These are phyloP conservation scores for Ophion slaviceki DNA, from an alignment of 2,888 invertebrate species.

Conservation along the genomic window DNA sequence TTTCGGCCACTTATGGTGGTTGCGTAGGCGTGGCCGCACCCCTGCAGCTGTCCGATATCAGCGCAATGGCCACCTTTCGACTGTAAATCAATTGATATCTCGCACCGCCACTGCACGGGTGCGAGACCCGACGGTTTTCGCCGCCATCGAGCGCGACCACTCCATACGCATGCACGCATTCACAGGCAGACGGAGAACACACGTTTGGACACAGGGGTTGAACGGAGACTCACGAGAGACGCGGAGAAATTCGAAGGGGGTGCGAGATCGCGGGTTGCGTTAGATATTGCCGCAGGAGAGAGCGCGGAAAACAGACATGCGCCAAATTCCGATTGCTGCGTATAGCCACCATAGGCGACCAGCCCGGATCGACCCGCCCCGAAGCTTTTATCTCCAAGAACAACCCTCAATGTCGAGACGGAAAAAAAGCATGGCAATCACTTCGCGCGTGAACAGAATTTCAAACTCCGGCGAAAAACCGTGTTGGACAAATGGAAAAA, in stretches of 20 bases:
- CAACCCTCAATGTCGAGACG: slow-evolving; percentile 5
- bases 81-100: slow-evolving; percentile 83
- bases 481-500: too few relatives aligned
- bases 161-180: background rate
- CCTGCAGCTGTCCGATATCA: slow-evolving; percentile 77
- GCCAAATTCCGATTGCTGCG: slow-evolving; percentile 74
- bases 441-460: slow-evolving; percentile 4
- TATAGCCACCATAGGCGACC: background rate
- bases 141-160: slow-evolving; percentile 55
- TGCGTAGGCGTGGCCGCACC: slow-evolving; percentile 81
- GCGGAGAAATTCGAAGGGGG: background rate
- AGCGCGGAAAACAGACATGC: slow-evolving; percentile 76
- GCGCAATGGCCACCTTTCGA: slow-evolving; percentile 83
- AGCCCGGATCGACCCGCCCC: slow-evolving; percentile 80
- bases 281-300: slow-evolving; percentile 58
- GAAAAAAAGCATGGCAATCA: background rate
- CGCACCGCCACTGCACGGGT: slow-evolving; percentile 66
- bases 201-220: slow-evolving; percentile 48
- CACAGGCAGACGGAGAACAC: background rate
- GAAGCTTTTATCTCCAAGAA: slow-evolving; percentile 67
- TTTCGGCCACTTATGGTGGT: slow-evolving; percentile 44
- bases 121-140: slow-evolving; percentile 42
- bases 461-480: background rate
- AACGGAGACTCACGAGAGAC: slow-evolving; percentile 58
- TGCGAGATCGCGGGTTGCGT: slow-evolving; percentile 27